phyloP scores from a whole-genome alignment of 92 coral and sea anemone species.

The Phenganax subtilis region DNA sequence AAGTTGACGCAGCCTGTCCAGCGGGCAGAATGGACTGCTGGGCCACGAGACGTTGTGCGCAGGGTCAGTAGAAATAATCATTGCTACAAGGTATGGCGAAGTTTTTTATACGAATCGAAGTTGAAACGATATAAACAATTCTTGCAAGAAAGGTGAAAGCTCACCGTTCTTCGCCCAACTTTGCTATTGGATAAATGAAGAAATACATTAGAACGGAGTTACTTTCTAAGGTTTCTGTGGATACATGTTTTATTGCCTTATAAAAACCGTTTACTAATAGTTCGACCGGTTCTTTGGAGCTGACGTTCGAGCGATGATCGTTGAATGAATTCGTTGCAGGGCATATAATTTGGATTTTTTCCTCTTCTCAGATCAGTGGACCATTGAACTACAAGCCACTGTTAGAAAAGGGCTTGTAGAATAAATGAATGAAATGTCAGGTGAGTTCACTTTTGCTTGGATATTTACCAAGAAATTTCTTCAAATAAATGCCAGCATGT shows the following conservation, averaged over 20 bases:
- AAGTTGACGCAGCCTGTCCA: constrained; percentile 10
- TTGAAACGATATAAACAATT: constrained; percentile 44
- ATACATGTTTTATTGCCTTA: constrained; percentile 15
- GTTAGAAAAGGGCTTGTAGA: constrained; percentile 34
- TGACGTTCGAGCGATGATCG: constrained; percentile 35
- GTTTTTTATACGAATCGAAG: constrained; percentile 30
- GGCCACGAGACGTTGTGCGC: constrained; percentile 45
- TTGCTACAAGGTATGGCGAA: constrained; percentile 41
- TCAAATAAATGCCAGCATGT: constrained; percentile 26
- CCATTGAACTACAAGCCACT: constrained; percentile 37
- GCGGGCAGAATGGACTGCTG: constrained; percentile 46
- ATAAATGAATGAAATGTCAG: constrained; percentile 32
- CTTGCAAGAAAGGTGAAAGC: constrained; percentile 30
- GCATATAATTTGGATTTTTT: constrained; percentile 33
- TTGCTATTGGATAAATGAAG: constrained; percentile 39
- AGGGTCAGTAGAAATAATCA: constrained; percentile 34
- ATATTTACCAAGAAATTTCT: constrained; percentile 12
- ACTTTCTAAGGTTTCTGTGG: constrained; percentile 25
- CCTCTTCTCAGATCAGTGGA: constrained; percentile 31
- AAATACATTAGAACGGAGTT: constrained; percentile 7
- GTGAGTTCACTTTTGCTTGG: background rate
- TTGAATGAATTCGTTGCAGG: constrained; percentile 17
- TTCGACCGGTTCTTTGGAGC: constrained; percentile 36
- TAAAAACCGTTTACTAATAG: constrained; percentile 26
- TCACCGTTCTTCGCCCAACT: constrained; percentile 12